These are phyloP conservation scores for Ceryle rudis DNA, from an alignment of 2,797 vertebrate species.

Conservation along the genomic window DNA sequence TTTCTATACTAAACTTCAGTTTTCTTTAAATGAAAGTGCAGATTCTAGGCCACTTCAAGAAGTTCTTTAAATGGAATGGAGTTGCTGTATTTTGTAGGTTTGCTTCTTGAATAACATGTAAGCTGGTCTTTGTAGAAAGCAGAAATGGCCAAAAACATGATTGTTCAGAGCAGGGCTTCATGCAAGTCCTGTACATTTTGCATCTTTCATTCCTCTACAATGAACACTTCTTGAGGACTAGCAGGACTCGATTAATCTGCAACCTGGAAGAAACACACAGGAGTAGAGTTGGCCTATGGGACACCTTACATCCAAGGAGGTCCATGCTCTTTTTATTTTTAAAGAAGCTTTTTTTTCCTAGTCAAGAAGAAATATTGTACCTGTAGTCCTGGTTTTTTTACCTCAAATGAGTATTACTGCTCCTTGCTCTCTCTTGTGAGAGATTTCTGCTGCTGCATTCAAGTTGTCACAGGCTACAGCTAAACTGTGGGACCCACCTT, in stretches of 20 bases:
- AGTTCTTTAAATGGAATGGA: neutral
- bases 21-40: neutral
- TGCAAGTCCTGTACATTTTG: neutral
- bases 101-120: neutral
- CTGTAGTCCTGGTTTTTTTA: neutral
- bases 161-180: neutral
- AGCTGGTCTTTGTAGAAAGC: neutral
- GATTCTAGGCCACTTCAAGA: neutral
- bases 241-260: neutral
- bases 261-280: neutral
- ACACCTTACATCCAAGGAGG: neutral
- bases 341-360: neutral
- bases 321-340: neutral
- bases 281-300: neutral
- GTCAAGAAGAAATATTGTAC: neutral
- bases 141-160: neutral
- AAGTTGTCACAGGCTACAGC: neutral
- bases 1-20: neutral
- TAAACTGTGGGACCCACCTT: neutral
- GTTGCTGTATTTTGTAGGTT: neutral
- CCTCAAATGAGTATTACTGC: neutral
- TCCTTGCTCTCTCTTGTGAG: neutral
- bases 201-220: neutral
- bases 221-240: neutral
- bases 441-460: neutral